These are phyloP conservation scores for Trachymyrmex septentrionalis DNA, from an alignment of 1,140 invertebrate species.

Conservation along the genomic window DNA sequence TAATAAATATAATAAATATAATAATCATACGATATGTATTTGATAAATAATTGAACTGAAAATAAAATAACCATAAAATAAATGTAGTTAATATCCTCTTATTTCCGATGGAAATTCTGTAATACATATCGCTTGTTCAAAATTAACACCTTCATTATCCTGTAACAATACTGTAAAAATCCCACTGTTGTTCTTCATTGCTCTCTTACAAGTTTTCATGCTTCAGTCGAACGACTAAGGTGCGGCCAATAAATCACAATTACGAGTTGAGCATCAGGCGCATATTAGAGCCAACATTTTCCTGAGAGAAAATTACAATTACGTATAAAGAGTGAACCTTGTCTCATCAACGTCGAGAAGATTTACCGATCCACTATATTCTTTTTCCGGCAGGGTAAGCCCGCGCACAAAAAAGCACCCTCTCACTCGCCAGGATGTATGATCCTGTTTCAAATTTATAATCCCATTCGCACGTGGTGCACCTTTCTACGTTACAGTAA, in stretches of 20 bases:
- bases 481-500: not conserved
- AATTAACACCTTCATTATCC: slow-evolving; percentile 37
- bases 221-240: not conserved
- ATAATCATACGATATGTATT: not conserved
- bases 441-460: slow-evolving; percentile 54
- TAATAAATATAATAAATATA: not conserved
- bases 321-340: slow-evolving; percentile 36
- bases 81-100: not conserved
- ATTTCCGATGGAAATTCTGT: not conserved
- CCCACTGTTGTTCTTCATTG: not conserved
- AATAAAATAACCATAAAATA: not conserved
- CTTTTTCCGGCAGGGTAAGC: not conserved
- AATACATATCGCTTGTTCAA: not conserved
- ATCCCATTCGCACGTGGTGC: slow-evolving; percentile 45
- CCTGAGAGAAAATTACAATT: slow-evolving; percentile 52
- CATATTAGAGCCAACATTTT: slow-evolving; percentile 32
- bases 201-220: slow-evolving; percentile 10
- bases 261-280: slow-evolving; percentile 28
- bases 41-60: not conserved
- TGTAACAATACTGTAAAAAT: slow-evolving; percentile 21
- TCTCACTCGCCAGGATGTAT: not conserved
- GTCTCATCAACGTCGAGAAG: slow-evolving; percentile 54
- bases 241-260: slow-evolving; percentile 53
- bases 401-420: not conserved
- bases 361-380: slow-evolving; percentile 27